Base-by-base conservation (phyloP, 1,140 invertebrate genomes). In the Marisa cornuarietis region DNA sequence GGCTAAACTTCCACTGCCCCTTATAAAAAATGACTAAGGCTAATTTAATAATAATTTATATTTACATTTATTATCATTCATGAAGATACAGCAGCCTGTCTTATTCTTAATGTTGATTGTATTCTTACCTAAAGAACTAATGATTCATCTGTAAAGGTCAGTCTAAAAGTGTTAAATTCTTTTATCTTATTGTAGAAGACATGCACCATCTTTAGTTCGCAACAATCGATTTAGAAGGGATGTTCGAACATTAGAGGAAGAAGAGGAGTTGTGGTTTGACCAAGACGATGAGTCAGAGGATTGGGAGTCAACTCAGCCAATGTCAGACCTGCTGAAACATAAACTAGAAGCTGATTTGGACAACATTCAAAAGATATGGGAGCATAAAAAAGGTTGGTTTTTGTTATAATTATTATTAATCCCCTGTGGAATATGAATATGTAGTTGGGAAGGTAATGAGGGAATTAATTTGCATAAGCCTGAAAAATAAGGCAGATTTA, bases 241-340 rank as follows among this genome's bases (percentile, higher is more conserved):
- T 92, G 95, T 96, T 81, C 93, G 97, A 68, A 95, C 97, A 87
- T 93, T 98, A 81, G 97, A 99, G 71, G 97, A 99, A 87, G 98
- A 99, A 85, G 98, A 99, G 90, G 98, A 99, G 91, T 97, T 98
- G 94, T 99, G 97, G 97, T 99, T 99, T 91, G 98, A 98, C 89
- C 96, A 98, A 86, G 97, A 99, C 84, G 97, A 98, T 88, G 97
- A 98, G 86, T 94, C 96, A 85, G 91, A 92, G 65, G 97, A 98
- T 87, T 88, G 82, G 24, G 90, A 90, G 31, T 82, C 83, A 24
- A 82, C 86, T 22, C 82, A 88, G 16, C 88, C 87, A 42, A 84
- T 89, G 78, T 84, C 87, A 24, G 89, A 90, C 76, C 81, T 88
- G 42, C 83, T 90, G 24, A 89, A 86, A 68, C 89, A 87, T 78